Evolutionary conservation across 2,888 invertebrate species (phyloP), one percentile per base, ranked within the genome.

Genomic region (Quadroppia sp.): DNA sequence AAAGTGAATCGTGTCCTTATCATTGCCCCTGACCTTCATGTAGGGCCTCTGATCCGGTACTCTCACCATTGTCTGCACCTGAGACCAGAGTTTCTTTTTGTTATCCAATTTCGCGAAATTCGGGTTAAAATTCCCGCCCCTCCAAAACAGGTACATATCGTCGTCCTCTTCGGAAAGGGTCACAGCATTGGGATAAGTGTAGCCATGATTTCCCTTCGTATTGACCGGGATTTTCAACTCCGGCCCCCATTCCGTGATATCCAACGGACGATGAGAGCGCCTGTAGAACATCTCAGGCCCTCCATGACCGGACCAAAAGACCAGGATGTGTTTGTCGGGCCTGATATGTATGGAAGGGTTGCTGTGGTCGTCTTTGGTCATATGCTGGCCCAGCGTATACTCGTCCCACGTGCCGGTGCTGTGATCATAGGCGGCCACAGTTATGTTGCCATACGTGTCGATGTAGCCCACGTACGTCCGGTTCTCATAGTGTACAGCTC

Each of bases 361-460:
- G 56, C 56, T 56, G 56, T 56, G 56, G 23, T 56, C 56, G 23
- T 56, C 56, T 23, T 56, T 56, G 7, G n/a, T 7, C 56, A 56
- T 23, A 23, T 56, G 56, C 28, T 56, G 56, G 25, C 23, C 3
- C 13, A 56, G 28, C 2, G 23, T 56, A 4, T 23, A 23, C 25
- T 23, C 4, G 3, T 9, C 25, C 3, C 9, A 23, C 3, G 11
- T 56, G 23, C 15, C 6, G 3, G 4, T 28, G 3, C 23, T 56
- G 28, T 56, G 56, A 15, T 56, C 56, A 56, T 56, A 56, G 23
- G 9, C n/a, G 6, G 56, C 56, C 7, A 56, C 56, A 23, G 56
- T 56, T 9, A 56, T 56, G 56, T 56, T 56, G 3, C 56, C 56
- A 56, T 56, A 56, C 9, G 11, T 56, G 28, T 56, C 56, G 7